Evolutionary conservation across 2,797 vertebrate genomes (phyloP).

Genomic region (Distichodus sexfasciatus): DNA sequence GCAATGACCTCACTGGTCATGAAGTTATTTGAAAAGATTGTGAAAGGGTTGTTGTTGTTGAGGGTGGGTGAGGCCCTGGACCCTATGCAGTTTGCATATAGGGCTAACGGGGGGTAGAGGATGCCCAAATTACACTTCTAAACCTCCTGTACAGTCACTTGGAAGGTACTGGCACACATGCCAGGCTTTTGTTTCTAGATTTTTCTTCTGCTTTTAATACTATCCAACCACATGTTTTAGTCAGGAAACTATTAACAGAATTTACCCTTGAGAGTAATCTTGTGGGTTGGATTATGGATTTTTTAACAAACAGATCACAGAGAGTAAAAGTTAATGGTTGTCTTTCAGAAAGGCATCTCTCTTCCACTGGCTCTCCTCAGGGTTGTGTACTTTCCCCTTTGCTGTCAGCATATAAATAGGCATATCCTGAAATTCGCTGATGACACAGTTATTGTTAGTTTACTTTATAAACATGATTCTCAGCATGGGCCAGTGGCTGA

Average conservation of each 20-base stretch:
- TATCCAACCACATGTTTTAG: neutral
- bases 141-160: neutral
- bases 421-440: slow-evolving; percentile 21
- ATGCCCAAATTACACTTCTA: neutral
- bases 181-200: neutral
- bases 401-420: neutral
- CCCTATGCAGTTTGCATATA: neutral
- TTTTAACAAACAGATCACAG: neutral
- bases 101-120: neutral
- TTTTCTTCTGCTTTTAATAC: neutral
- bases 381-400: neutral
- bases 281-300: neutral
- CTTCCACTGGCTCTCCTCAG: neutral
- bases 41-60: neutral
- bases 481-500: slow-evolving; percentile 1
- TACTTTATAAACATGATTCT: neutral
- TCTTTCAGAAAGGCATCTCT: neutral
- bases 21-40: neutral
- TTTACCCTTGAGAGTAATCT: neutral
- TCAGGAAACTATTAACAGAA: too few relatives aligned
- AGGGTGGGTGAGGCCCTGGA: too few relatives aligned
- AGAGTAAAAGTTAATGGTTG: neutral
- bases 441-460: slow-evolving; percentile 2
- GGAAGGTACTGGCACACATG: neutral
- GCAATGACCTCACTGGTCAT: neutral